Evolutionary conservation across 2,113 vertebrate species (phyloP), one percentile per base, ranked within the genome.

Genomic region (Melanostigma gelatinosum): DNA sequence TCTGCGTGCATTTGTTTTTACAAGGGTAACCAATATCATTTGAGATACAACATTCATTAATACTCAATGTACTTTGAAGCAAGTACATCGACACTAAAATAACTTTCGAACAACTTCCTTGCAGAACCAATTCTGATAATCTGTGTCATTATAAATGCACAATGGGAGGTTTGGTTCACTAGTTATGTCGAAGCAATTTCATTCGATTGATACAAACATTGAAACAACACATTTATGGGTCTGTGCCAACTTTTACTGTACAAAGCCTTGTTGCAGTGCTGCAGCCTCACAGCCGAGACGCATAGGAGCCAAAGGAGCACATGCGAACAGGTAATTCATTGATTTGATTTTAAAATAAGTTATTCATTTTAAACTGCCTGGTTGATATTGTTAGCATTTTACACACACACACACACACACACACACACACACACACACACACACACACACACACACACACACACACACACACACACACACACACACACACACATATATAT

Each of bases 301-400:
- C 7, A 22, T 4, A 50, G 50, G 10, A 58, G 4, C 22, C 18
- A 15, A 48, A 36, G 46, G 44, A 65, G 40, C 29, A 22, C 36
- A 24, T 32, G 22, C 48, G 40, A 60, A 48, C 61, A 85, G 85
- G 85, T 87, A 87, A 74, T 36, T 8, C 1, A 20, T 36, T 62
- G 36, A 36, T 36, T 36, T 5, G 13, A 32, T 77, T 74, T 61
- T 38, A 0, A 10, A 38, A 22, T n/a, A 6, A 15, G 4, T 48
- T 1, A 34, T 48, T 29, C 1, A 15, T 62, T 62, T 50, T 4
- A 24, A 54, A 62, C 11, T 73, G 36, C 36, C 24, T 24, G 24
- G 24, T 29, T 29, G 27, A 29, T 29, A 29, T 29, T 29, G 27
- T 29, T 29, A 29, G 27, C 27, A 29, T 29, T 29, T 29, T 29